Conservation (phyloP, 2,797 vertebrate species). For the Xerus rutilus region DNA sequence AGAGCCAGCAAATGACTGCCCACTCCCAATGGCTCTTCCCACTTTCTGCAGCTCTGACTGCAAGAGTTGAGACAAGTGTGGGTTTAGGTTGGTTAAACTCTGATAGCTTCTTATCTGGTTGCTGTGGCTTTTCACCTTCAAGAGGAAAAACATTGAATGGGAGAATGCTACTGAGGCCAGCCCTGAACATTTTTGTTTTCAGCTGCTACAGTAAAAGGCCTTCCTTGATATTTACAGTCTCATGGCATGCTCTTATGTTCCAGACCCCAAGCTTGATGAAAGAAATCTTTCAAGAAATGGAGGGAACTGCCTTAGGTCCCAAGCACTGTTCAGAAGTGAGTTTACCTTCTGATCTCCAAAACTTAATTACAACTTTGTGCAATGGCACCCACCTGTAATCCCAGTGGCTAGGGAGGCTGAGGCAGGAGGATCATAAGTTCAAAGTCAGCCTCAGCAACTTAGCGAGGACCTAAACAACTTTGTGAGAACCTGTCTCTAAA, state of each 20-base stretch:
- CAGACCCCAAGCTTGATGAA: neutral
- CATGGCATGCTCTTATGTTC: neutral
- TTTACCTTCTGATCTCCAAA: neutral
- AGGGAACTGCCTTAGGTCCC: neutral
- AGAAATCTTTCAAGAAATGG: conserved; percentile 31
- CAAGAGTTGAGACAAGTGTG: neutral
- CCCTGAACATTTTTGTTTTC: neutral
- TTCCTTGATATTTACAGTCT: neutral
- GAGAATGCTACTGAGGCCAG: neutral
- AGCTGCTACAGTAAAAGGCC: neutral
- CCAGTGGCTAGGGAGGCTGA: no score
- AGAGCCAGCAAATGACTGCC: neutral
- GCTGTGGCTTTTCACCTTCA: neutral
- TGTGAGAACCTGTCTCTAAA: no score
- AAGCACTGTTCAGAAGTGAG: conserved; percentile 38
- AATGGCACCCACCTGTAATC: no score
- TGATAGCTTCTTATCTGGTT: conserved; percentile 1
- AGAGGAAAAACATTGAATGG: neutral
- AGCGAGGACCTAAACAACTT: no score
- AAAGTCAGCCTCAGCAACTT: no score
- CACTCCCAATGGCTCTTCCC: neutral
- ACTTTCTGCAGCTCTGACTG: neutral
- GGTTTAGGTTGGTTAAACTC: neutral
- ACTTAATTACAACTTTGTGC: neutral
- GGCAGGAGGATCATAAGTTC: no score